These are phyloP conservation scores for Polyommatus icarus DNA, from an alignment of 2,888 invertebrate genomes.

Conservation along the genomic window DNA sequence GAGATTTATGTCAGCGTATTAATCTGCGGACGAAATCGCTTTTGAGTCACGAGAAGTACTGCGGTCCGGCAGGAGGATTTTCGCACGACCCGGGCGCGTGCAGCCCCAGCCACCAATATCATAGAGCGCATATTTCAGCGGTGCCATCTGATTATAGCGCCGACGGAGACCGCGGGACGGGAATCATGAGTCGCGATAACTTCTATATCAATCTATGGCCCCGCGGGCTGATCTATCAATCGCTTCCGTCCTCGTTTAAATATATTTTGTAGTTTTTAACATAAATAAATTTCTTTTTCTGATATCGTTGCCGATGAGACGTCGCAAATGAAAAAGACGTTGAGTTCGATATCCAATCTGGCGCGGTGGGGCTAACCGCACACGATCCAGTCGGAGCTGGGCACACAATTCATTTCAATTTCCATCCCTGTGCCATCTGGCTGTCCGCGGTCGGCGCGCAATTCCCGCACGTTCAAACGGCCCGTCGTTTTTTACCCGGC, in stretches of 20 bases:
- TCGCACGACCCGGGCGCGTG: slow-evolving; percentile 66
- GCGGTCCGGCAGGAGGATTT: slow-evolving; percentile 64
- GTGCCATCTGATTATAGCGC: slow-evolving; percentile 55
- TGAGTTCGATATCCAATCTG: slow-evolving; percentile 70
- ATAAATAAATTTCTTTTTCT: background rate
- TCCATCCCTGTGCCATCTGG: slow-evolving; percentile 55
- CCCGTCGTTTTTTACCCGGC: slow-evolving; percentile 31
- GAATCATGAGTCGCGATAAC: slow-evolving; percentile 46
- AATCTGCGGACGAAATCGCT: slow-evolving; percentile 70
- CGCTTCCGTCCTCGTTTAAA: background rate
- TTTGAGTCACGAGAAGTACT: slow-evolving; percentile 71
- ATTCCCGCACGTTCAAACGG: slow-evolving; percentile 31
- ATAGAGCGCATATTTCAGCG: slow-evolving; percentile 60
- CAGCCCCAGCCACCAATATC: slow-evolving; percentile 56
- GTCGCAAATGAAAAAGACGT: slow-evolving; percentile 59
- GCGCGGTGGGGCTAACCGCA: slow-evolving; percentile 60
- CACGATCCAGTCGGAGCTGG: slow-evolving; percentile 53
- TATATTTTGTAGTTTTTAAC: background rate
- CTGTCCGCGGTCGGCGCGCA: slow-evolving; percentile 37
- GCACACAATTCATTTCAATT: slow-evolving; percentile 76
- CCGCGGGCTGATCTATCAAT: slow-evolving; percentile 38
- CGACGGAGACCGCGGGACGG: slow-evolving; percentile 29
- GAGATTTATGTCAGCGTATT: slow-evolving; percentile 72
- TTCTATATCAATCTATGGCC: slow-evolving; percentile 41
- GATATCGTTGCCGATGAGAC: slow-evolving; percentile 37